Percentiles rank a stretch among this genome's conserved stretches.
Evolutionary conservation across 2,888 invertebrate species (phyloP).

Genomic region (Philaethria dido): DNA sequence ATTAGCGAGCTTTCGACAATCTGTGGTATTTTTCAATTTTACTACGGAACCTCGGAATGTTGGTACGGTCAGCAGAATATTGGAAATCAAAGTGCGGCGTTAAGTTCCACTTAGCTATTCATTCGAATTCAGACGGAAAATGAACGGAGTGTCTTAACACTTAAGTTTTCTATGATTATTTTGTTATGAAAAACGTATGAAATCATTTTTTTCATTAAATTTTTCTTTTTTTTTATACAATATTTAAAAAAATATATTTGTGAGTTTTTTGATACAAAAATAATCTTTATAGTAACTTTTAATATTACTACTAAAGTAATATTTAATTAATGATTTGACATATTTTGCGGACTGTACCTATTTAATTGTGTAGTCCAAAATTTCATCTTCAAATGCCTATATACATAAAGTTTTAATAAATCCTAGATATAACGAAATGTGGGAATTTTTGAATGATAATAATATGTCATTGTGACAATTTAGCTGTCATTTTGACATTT

Average conservation of each 20-base stretch:
- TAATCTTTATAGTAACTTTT: no score
- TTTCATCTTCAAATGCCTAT: slow-evolving; percentile 7
- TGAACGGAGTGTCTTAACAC: no score
- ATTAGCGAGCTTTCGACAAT: slow-evolving; percentile 41
- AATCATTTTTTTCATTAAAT: no score
- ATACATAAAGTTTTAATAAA: slow-evolving; percentile 13
- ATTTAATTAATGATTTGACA: neutral
- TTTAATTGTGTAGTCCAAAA: neutral
- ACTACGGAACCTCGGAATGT: slow-evolving; percentile 12
- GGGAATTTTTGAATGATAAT: neutral
- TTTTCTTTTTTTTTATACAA: no score
- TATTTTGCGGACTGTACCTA: slow-evolving; percentile 3
- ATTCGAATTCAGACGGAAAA: no score
- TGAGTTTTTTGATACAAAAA: no score
- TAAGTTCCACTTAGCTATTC: no score
- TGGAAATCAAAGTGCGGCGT: no score
- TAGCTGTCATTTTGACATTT: slow-evolving; percentile 12
- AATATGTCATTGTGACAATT: neutral
- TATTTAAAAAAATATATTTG: no score
- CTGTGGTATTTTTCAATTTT: slow-evolving; percentile 41
- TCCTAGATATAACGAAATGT: neutral
- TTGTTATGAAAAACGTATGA: no score
- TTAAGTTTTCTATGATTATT: no score
- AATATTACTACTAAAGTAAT: no score
- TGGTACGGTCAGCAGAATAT: slow-evolving; percentile 14